Percentiles rank a stretch among this genome's conserved stretches.
phyloP scores from a whole-genome alignment of 2,888 invertebrate genomes.

The Cancer borealis region DNA sequence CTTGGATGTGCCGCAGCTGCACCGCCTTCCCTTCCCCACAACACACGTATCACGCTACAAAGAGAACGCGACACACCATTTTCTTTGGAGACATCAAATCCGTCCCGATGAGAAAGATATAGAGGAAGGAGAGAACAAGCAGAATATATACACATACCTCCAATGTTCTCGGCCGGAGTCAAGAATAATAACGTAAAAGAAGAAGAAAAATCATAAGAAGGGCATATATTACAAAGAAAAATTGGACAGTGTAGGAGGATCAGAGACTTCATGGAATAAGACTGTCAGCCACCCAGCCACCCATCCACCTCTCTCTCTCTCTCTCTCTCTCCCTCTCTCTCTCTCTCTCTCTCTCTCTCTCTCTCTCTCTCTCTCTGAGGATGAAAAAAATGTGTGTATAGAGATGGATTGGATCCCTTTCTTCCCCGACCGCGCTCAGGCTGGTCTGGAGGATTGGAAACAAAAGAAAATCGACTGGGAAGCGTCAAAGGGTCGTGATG shows the following conservation, averaged over 20 bases:
- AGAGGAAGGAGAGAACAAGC: neutral
- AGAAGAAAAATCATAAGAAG: neutral
- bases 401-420: neutral
- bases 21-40: neutral
- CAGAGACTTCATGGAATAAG: neutral
- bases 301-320: neutral
- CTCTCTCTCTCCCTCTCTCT: neutral
- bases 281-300: neutral
- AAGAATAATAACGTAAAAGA: neutral
- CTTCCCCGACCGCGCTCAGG: neutral
- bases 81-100: slow-evolving; percentile 37
- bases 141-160: neutral
- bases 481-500: slow-evolving; percentile 27
- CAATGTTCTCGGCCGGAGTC: neutral
- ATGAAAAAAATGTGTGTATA: neutral
- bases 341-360: slow-evolving; percentile 38
- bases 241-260: neutral
- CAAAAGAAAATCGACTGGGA: slow-evolving; percentile 43
- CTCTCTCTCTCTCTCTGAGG: neutral
- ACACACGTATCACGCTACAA: neutral
- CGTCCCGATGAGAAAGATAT: neutral
- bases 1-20: neutral
- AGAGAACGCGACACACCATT: neutral
- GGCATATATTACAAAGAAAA: neutral
- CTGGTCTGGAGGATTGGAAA: slow-evolving; percentile 13